Percentiles rank a stretch among this genome's conserved stretches.
These are phyloP conservation scores for Liparis tanakae DNA, from an alignment of 2,797 vertebrate genomes.

Conservation along the genomic window DNA sequence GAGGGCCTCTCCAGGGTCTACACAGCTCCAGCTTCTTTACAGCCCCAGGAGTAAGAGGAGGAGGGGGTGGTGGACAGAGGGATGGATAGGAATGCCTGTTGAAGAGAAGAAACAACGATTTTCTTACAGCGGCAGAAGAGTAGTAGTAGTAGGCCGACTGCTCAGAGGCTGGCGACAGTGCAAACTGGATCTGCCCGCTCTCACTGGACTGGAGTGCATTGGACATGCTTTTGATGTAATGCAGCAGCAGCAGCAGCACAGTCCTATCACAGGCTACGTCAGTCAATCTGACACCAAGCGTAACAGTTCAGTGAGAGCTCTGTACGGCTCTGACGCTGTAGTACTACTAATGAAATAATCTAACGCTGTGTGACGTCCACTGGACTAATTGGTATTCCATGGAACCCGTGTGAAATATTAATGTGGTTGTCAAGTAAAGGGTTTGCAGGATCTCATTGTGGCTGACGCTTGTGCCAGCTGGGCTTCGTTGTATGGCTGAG, in stretches of 20 bases:
- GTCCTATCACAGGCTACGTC: slow-evolving; percentile 60
- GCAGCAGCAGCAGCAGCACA: slow-evolving; percentile 47
- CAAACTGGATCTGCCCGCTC: slow-evolving; percentile 35
- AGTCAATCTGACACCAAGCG: slow-evolving; percentile 59
- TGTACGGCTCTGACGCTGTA: slow-evolving; percentile 40
- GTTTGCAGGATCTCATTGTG: slow-evolving; percentile 51
- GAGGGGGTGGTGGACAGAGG: slow-evolving; percentile 37
- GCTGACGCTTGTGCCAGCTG: slow-evolving; percentile 59
- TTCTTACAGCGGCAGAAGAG: slow-evolving; percentile 56
- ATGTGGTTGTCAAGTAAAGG: slow-evolving; percentile 65
- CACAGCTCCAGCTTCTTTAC: slow-evolving; percentile 69
- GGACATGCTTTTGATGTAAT: slow-evolving; percentile 65
- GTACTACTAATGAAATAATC: slow-evolving; percentile 53
- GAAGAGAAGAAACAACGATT: slow-evolving; percentile 56
- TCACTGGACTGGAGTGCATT: slow-evolving; percentile 39
- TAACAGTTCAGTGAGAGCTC: slow-evolving; percentile 37
- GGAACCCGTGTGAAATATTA: slow-evolving; percentile 71
- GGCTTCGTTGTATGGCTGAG: slow-evolving; percentile 62
- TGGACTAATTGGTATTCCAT: slow-evolving; percentile 59
- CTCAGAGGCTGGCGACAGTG: slow-evolving; percentile 30
- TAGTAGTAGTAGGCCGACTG: slow-evolving; percentile 24
- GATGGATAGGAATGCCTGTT: slow-evolving; percentile 68
- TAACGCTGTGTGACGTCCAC: slow-evolving; percentile 43
- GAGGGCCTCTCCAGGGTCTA: slow-evolving; percentile 58
- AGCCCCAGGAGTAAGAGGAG: slow-evolving; percentile 55